A percentile compares a stretch with the other conserved stretches of the same genome.
phyloP scores from a whole-genome alignment of 2,797 vertebrate species.

The Gobio occitaniae region DNA sequence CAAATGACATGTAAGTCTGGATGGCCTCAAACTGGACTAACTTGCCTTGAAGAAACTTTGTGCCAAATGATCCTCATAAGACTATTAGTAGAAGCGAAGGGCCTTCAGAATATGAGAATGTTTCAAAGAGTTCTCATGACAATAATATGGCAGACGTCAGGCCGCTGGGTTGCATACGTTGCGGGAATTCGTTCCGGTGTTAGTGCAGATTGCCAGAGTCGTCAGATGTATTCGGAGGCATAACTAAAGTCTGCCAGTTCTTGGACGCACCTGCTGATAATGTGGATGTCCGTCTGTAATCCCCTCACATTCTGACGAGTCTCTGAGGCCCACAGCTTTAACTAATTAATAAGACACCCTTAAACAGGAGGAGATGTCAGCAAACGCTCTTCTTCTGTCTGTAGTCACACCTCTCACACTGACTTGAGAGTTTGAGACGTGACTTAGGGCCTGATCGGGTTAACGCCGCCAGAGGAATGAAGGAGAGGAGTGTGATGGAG shows the following conservation, averaged over 20 bases:
- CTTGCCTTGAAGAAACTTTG: slow-evolving; percentile 20
- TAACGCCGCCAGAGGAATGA: slow-evolving; percentile 48
- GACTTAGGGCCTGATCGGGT: slow-evolving; percentile 23
- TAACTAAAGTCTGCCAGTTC: slow-evolving; percentile 73
- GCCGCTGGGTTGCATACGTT: slow-evolving; percentile 56
- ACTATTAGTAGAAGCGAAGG: slow-evolving; percentile 55
- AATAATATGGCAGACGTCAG: slow-evolving; percentile 79
- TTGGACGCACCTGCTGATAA: slow-evolving; percentile 76
- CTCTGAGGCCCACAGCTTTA: slow-evolving; percentile 73
- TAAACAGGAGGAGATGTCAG: slow-evolving; percentile 70
- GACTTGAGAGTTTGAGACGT: slow-evolving; percentile 28
- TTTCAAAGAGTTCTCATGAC: slow-evolving; percentile 73
- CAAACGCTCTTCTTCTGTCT: slow-evolving; percentile 14
- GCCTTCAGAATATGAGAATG: slow-evolving; percentile 70
- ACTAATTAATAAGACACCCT: slow-evolving; percentile 84
- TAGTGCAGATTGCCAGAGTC: slow-evolving; percentile 68
- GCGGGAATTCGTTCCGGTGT: slow-evolving; percentile 64
- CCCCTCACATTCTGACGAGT: slow-evolving; percentile 73
- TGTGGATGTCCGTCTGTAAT: slow-evolving; percentile 81
- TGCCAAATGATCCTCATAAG: slow-evolving; percentile 51
- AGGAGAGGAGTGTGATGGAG: neutral
- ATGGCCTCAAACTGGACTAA: neutral
- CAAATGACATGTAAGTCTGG: neutral
- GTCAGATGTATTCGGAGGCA: slow-evolving; percentile 75
- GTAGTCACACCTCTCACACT: neutral